A percentile compares a stretch with the other conserved stretches of the same genome.
Evolutionary conservation across 2,797 vertebrate genomes (phyloP).

Genomic region (Natrix natrix): DNA sequence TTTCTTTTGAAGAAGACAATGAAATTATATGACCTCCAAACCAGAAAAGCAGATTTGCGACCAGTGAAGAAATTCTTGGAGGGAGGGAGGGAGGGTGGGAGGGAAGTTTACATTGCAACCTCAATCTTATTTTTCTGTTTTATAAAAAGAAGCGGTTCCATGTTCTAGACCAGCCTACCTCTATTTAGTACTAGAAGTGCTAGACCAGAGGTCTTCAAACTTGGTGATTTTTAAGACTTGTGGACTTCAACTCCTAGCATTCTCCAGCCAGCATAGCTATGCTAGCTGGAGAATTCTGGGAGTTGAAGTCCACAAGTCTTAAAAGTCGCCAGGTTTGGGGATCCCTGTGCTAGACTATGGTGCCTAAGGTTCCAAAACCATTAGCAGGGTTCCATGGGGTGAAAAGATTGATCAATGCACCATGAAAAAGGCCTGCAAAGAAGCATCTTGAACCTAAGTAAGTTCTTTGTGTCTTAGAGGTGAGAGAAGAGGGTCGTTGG

Average conservation of each 20-base stretch:
- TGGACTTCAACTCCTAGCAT: no score
- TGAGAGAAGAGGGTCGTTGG: neutral
- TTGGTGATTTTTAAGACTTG: no score
- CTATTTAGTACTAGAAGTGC: neutral
- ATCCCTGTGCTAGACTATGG: neutral
- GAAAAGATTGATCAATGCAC: neutral
- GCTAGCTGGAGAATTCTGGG: no score
- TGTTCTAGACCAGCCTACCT: neutral
- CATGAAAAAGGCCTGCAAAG: constrained; percentile 22
- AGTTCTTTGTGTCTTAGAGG: neutral
- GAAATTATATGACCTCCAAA: neutral
- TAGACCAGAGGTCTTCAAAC: no score
- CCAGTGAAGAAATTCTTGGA: neutral
- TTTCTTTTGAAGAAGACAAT: neutral
- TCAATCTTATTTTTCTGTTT: neutral
- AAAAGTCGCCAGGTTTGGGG: no score
- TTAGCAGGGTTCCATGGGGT: neutral
- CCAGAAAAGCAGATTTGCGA: neutral
- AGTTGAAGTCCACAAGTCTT: no score
- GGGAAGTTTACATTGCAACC: neutral
- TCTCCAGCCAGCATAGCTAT: no score
- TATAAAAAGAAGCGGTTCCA: neutral
- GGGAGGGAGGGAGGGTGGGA: neutral
- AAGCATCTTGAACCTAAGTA: neutral
- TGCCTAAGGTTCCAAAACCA: neutral